Conservation (phyloP, 2,888 invertebrate genomes). For the Teinopalpus imperialis region DNA sequence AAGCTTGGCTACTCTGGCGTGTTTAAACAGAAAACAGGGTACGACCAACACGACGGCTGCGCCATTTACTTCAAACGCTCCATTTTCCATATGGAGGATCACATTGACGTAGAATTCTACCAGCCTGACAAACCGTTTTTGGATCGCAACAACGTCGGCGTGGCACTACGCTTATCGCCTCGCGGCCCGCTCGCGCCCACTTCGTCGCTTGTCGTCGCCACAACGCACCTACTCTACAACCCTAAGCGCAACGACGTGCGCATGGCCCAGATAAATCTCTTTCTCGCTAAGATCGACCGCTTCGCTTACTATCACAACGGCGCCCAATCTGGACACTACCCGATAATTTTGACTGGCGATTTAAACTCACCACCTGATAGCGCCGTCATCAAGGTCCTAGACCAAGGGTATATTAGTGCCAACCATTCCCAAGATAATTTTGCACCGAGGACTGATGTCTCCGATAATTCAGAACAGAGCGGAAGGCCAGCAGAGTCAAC, state of each 20-base stretch:
- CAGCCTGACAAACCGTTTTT: slow-evolving; percentile 84
- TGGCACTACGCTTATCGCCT: slow-evolving; percentile 88
- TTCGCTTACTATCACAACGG: slow-evolving; percentile 81
- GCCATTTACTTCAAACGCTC: slow-evolving; percentile 90
- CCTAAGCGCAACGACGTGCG: slow-evolving; percentile 93
- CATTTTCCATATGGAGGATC: slow-evolving; percentile 85
- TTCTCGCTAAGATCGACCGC: slow-evolving; percentile 92
- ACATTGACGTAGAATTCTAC: slow-evolving; percentile 84
- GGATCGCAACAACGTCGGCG: slow-evolving; percentile 93
- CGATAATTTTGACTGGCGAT: slow-evolving; percentile 95
- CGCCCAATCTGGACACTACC: slow-evolving; percentile 79
- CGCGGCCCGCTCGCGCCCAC: slow-evolving; percentile 54
- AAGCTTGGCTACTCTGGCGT: slow-evolving; percentile 86
- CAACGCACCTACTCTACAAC: slow-evolving; percentile 97
- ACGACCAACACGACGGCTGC: slow-evolving; percentile 93
- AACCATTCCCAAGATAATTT: neutral
- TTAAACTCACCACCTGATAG: slow-evolving; percentile 92
- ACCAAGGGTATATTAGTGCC: slow-evolving; percentile 77
- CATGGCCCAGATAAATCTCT: slow-evolving; percentile 91
- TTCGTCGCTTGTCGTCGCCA: slow-evolving; percentile 88
- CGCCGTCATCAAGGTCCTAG: slow-evolving; percentile 86
- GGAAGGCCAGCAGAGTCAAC: too few species aligned
- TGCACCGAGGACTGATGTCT: too few species aligned
- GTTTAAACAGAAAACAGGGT: slow-evolving; percentile 92
- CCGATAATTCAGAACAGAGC: too few species aligned